Conservation (phyloP, 2,113 vertebrate genomes). For the Engystomops pustulosus region DNA sequence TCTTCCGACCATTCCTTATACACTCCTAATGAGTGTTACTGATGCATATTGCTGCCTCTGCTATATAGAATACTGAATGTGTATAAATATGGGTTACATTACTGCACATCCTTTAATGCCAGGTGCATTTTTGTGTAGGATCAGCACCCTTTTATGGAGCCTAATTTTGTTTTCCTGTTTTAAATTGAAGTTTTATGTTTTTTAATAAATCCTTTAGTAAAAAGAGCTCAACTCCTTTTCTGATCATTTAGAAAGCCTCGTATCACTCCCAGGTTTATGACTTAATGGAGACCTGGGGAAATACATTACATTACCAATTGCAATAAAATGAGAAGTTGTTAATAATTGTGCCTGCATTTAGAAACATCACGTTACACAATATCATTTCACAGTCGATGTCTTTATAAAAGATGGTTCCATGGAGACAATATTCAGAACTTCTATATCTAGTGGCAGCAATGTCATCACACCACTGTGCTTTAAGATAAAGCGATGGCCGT, state of each 20-base stretch:
- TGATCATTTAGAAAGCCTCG: conserved; percentile 24
- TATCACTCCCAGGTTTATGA: conserved; percentile 34
- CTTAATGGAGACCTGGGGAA: conserved; percentile 48
- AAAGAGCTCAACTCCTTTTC: conserved; percentile 18
- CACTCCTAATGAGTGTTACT: background rate
- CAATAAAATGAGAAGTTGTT: conserved; percentile 40
- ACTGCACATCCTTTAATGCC: conserved; percentile 2
- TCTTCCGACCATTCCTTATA: background rate
- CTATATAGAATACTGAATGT: background rate
- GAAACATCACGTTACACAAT: conserved; percentile 12
- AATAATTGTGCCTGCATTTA: conserved; percentile 46
- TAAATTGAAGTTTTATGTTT: conserved; percentile 42
- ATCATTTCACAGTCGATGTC: conserved; percentile 19
- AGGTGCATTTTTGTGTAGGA: conserved; percentile 53
- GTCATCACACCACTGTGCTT: background rate
- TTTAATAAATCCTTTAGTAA: conserved; percentile 42
- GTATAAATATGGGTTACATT: background rate
- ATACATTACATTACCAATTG: conserved; percentile 34
- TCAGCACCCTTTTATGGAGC: conserved; percentile 63
- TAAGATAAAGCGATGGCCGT: background rate
- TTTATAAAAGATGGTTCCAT: conserved; percentile 4
- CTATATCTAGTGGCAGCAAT: background rate
- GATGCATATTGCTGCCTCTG: background rate
- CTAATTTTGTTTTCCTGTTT: conserved; percentile 16
- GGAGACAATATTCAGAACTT: background rate